Percentiles rank a stretch among this genome's conserved stretches.
These are phyloP conservation scores for Struthidea cinerea DNA, from an alignment of 2,113 vertebrate genomes.

Conservation along the genomic window DNA sequence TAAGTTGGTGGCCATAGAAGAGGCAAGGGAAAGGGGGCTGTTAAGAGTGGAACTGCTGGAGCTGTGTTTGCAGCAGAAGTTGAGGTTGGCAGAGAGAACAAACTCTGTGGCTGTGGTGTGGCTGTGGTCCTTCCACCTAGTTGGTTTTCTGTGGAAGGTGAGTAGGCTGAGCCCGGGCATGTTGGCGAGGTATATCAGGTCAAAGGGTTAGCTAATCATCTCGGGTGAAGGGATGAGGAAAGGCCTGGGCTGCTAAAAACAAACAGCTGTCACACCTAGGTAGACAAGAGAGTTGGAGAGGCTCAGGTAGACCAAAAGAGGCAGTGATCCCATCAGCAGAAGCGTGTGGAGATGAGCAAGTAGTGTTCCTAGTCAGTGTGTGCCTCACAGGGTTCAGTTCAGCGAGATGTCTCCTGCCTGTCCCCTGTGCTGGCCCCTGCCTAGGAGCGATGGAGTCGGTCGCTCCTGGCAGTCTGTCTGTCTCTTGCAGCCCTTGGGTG, in stretches of 20 bases:
- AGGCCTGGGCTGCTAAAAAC: not conserved
- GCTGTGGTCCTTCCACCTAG: not conserved
- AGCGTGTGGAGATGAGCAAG: not conserved
- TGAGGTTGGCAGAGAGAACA: not conserved
- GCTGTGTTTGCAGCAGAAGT: not conserved
- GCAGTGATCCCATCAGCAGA: not conserved
- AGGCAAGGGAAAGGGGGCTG: not conserved
- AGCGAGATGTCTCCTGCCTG: not conserved
- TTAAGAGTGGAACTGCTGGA: not conserved
- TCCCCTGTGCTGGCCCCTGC: not conserved
- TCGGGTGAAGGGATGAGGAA: not conserved
- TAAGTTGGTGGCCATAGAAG: not conserved
- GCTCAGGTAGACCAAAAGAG: not conserved
- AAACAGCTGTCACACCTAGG: not conserved
- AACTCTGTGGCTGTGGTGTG: not conserved
- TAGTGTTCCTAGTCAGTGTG: not conserved
- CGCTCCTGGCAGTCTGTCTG: not conserved
- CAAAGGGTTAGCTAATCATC: slow-evolving; percentile 36
- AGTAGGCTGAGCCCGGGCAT: not conserved
- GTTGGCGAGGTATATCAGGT: not conserved
- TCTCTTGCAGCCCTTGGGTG: not conserved
- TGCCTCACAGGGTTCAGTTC: not conserved
- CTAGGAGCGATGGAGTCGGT: rapidly evolving
- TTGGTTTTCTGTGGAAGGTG: not conserved
- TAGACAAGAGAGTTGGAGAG: not conserved